Base-by-base conservation (phyloP, 2,797 vertebrate species). In the Triplophysa yarkandensis region DNA sequence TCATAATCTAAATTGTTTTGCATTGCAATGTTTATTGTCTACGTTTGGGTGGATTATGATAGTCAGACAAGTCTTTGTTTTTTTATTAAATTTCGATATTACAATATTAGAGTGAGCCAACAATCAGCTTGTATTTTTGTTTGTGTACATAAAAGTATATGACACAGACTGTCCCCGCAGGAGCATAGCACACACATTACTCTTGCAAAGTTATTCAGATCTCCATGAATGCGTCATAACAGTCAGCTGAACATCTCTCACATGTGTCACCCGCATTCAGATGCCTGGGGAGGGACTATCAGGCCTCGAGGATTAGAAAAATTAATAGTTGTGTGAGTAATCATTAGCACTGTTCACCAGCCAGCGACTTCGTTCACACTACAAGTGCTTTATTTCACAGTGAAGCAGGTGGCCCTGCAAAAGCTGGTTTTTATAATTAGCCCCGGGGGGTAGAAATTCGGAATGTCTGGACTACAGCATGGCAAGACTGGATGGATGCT, bases 371-470 rank as follows among this genome's bases (percentile, higher is more conserved):
- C 17, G 61, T 74, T 74, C 72, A 21, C 72, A 74, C 54, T 77
- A 73, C 27, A 43, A 77, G 28, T 41, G 30, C 72, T 72, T 48
- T 58, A 44, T 63, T 83, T 78, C 66, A 34, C 76, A 74, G 63
- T 28, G 72, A 65, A 82, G 79, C 85, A 86, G 82, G 80, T 84
- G 83, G 80, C 77, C 48, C 14, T 21, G 75, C 70, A 60, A 74
- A 74, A 66, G 61, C 70, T 76, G 50, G 44, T 34, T 57, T 75
- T 79, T 67, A 61, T 82, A 82, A 83, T 84, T 79, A 82, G 78
- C 32, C 79, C 73, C 54, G 19, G 43, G 39, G 65, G 74, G 76
- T 36, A 41, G 14, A 71, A 66, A 75, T 61, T 69, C 60, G 54
- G 39, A 74, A 70, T 34, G 58, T 63, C 58, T 61, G 44, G 63